Base-by-base conservation (phyloP, 1,140 invertebrate species). In the Amyelois transitella region DNA sequence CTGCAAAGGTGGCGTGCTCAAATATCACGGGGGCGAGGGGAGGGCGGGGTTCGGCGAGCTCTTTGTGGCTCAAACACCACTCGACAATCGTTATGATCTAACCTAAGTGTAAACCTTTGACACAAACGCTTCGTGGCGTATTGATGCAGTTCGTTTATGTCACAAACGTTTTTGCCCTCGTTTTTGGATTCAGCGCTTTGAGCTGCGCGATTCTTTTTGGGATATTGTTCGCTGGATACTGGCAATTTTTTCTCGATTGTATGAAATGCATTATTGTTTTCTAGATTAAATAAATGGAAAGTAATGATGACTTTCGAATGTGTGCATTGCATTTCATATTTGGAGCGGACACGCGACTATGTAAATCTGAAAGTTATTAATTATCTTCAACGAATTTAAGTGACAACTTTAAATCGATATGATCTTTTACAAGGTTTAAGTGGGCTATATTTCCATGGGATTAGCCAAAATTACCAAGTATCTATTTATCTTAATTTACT, bases 31-130 rank as follows among this genome's bases (percentile, higher is more conserved):
- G 32, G 53, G 25, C 28, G 51, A 53, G 12, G 25, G 72, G 57
- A 43, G 60, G 58, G 43, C 53, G 57, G 62, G 62, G 60, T 59
- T 63, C 64, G 60, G 63, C 60, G 56, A 38, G 17, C 55, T 49
- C 50, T 58, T 47, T 61, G 69, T 14, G 32, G 32, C 32, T 38
- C 5, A 38, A 64, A 74, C 75, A 70, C 74, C 75, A 58, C 64
- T 63, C 60, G 55, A 66, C 72, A 78, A 74, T 65, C 75, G 69
- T 72, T 69, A 79, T 69, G 63, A 75, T 69, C 71, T 72, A 68
- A 66, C 66, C 18, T 55, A 51, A 60, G 66, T 60, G 58, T 47
- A 59, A 64, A 58, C 66, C 73, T 79, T 79, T 79, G 76, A 79
- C 72, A 67, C 62, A 50, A 64, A 51, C 64, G 64, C 44, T 69